phyloP scores from a whole-genome alignment of 2,888 invertebrate species.

The Drosophila siamana region DNA sequence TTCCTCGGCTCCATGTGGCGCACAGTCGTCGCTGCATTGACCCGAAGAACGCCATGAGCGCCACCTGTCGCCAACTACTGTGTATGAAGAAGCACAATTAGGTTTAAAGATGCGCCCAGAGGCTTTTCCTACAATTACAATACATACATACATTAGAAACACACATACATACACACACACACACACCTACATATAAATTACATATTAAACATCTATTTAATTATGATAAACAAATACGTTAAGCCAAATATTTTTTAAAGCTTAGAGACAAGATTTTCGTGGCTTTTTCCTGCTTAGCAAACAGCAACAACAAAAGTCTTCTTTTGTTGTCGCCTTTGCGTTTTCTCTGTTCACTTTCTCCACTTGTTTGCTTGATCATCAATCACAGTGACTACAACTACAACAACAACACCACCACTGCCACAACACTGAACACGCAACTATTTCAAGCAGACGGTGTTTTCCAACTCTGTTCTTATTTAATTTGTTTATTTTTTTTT shows the following conservation, averaged over 20 bases:
- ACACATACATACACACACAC: slow-evolving; percentile 35
- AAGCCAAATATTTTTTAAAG: slow-evolving; percentile 72
- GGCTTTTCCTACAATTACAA: slow-evolving; percentile 73
- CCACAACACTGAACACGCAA: slow-evolving; percentile 46
- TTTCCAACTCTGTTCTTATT: slow-evolving; percentile 25
- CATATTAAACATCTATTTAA: slow-evolving; percentile 66
- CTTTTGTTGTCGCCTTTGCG: slow-evolving; percentile 19
- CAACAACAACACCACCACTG: slow-evolving; percentile 48
- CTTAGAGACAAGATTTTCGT: slow-evolving; percentile 54
- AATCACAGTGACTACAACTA: slow-evolving; percentile 24
- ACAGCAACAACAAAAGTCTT: slow-evolving; percentile 25
- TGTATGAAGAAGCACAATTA: slow-evolving; percentile 73
- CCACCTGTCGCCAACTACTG: slow-evolving; percentile 65
- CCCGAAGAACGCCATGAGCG: slow-evolving; percentile 62
- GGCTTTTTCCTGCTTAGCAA: slow-evolving; percentile 17
- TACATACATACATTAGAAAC: slow-evolving; percentile 51
- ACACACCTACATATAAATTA: slow-evolving; percentile 53
- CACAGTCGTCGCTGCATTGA: slow-evolving; percentile 47
- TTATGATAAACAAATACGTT: slow-evolving; percentile 72
- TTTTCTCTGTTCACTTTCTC: slow-evolving; percentile 21
- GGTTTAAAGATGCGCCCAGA: slow-evolving; percentile 78
- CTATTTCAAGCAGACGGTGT: slow-evolving; percentile 46
- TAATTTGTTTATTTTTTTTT: slow-evolving; percentile 31
- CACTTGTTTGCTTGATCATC: slow-evolving; percentile 29
- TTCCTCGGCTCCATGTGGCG: slow-evolving; percentile 69